Percentiles rank a stretch among this genome's conserved stretches.
phyloP scores from a whole-genome alignment of 2,888 invertebrate genomes.

The Cataglyphis livida region DNA sequence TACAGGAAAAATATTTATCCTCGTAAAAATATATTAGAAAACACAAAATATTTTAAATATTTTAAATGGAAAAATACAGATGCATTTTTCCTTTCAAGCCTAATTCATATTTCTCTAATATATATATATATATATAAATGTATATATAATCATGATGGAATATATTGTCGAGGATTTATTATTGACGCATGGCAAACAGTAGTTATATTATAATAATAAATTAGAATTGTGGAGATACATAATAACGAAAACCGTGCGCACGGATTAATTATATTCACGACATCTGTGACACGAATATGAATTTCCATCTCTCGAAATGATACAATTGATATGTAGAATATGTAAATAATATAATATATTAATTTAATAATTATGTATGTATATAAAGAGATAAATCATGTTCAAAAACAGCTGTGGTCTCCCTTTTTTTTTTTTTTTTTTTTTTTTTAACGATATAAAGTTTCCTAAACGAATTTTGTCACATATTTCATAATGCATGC shows the following conservation, averaged over 20 bases:
- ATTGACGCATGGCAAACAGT: neutral
- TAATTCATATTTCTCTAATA: neutral
- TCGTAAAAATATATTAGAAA: neutral
- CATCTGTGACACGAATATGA: conserved; percentile 15
- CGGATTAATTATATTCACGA: conserved; percentile 2
- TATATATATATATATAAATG: neutral
- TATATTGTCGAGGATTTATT: neutral
- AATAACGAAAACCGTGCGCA: conserved; percentile 11
- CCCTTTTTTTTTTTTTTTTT: neutral
- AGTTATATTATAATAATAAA: neutral
- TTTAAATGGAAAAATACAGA: neutral
- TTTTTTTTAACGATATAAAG: neutral
- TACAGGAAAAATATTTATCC: neutral
- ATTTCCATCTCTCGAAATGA: conserved; percentile 23
- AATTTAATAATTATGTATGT: conserved; percentile 1
- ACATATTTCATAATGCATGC: neutral
- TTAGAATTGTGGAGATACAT: conserved; percentile 17
- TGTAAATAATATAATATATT: neutral
- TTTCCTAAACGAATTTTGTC: neutral
- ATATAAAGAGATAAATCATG: neutral
- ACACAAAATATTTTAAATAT: neutral
- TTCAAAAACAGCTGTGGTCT: neutral
- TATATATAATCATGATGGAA: neutral
- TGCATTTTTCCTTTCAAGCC: neutral
- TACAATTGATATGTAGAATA: neutral